Percentiles rank a stretch among this genome's conserved stretches.
phyloP scores from a whole-genome alignment of 2,888 invertebrate genomes.

The Autographa gamma region DNA sequence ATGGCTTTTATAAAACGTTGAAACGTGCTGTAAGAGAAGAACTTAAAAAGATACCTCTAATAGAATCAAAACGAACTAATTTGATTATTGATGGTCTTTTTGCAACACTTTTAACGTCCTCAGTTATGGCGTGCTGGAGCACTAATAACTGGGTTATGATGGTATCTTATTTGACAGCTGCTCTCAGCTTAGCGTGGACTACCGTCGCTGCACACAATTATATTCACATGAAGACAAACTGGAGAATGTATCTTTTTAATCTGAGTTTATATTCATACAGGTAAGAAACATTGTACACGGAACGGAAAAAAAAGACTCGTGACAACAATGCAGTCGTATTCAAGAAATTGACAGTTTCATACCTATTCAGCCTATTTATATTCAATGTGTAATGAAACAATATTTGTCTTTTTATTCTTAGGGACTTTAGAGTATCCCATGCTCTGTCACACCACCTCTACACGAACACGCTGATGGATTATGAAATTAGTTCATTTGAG shows the following conservation, averaged over 20 bases:
- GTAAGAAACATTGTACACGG: constrained; percentile 65
- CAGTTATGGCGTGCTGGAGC: constrained; percentile 71
- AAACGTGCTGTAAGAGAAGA: constrained; percentile 89
- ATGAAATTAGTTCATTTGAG: constrained; percentile 91
- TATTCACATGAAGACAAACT: constrained; percentile 93
- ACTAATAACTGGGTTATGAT: constrained; percentile 69
- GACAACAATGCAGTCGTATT: too few species aligned
- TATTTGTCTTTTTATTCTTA: constrained; percentile 63
- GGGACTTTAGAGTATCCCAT: constrained; percentile 94
- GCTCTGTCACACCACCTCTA: constrained; percentile 94
- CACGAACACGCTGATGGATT: constrained; percentile 93
- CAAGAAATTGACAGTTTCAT: too few species aligned
- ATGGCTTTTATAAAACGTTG: constrained; percentile 93
- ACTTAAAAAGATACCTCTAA: constrained; percentile 86
- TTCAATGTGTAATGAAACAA: too few species aligned
- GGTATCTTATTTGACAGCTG: constrained; percentile 70
- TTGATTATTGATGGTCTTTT: constrained; percentile 78
- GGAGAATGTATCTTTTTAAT: constrained; percentile 94
- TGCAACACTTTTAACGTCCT: constrained; percentile 72
- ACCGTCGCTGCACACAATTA: constrained; percentile 93
- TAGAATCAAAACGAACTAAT: constrained; percentile 61
- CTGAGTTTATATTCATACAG: constrained; percentile 91
- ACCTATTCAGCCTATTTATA: too few species aligned
- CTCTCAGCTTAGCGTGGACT: constrained; percentile 89
- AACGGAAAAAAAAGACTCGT: too few species aligned